These are phyloP conservation scores for Eretmocerus hayati DNA, from an alignment of 2,888 invertebrate species.

Conservation along the genomic window DNA sequence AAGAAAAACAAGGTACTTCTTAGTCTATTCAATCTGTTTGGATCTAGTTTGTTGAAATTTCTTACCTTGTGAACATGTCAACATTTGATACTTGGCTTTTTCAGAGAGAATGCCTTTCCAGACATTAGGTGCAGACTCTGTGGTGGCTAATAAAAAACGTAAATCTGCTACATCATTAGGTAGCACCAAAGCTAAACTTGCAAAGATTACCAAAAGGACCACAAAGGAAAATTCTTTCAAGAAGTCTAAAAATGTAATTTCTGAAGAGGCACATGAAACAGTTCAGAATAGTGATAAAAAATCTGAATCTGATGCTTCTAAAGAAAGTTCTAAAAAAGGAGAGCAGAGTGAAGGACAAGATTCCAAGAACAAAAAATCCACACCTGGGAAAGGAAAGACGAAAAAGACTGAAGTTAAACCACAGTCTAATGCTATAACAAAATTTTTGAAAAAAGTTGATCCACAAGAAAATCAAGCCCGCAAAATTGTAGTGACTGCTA, in stretches of 20 bases:
- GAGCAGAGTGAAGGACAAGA: conserved; percentile 10
- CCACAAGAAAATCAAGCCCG: conserved; percentile 22
- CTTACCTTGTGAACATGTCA: neutral
- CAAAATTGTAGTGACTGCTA: too few relatives aligned
- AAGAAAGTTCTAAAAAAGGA: conserved; percentile 7
- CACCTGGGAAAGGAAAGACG: conserved; percentile 17
- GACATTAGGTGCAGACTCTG: conserved; percentile 28
- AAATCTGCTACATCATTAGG: conserved; percentile 32
- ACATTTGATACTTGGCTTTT: conserved; percentile 11
- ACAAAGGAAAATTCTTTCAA: conserved; percentile 28
- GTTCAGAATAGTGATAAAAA: neutral
- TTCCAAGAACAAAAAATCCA: conserved; percentile 17
- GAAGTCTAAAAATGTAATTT: conserved; percentile 7
- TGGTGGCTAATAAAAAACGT: conserved; percentile 35
- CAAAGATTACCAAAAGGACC: conserved; percentile 32
- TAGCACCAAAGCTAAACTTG: conserved; percentile 30
- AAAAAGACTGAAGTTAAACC: conserved; percentile 14
- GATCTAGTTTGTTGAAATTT: neutral
- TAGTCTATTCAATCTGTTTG: too few relatives aligned
- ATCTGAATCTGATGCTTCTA: conserved; percentile 1
- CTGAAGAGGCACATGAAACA: conserved; percentile 1
- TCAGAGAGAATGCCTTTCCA: conserved; percentile 39
- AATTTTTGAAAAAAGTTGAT: conserved; percentile 31
- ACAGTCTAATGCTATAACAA: conserved; percentile 25
- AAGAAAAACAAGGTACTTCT: conserved; percentile 41